A percentile compares a stretch with the other conserved stretches of the same genome.
Conservation (phyloP, 2,888 invertebrate species). For the Buathra laborator region DNA sequence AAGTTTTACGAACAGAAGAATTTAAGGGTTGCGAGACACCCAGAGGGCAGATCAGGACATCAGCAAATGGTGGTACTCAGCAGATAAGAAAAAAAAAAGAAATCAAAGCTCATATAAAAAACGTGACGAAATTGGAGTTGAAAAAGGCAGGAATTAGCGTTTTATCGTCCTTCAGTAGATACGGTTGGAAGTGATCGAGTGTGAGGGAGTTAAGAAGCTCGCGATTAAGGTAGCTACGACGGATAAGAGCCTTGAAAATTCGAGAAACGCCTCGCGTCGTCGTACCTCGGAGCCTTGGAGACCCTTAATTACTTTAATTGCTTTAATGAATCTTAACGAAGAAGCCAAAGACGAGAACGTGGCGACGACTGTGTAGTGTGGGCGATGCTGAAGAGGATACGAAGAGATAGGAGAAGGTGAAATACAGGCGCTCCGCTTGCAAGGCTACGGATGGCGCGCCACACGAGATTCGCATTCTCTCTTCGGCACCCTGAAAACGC, state of each 20-base stretch:
- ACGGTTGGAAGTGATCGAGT: neutral
- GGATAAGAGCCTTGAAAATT: slow-evolving; percentile 54
- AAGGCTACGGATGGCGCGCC: slow-evolving; percentile 1
- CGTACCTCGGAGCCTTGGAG: slow-evolving; percentile 47
- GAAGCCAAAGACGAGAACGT: slow-evolving; percentile 22
- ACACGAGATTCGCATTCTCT: slow-evolving; percentile 21
- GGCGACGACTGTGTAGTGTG: neutral
- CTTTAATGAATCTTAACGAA: slow-evolving; percentile 61
- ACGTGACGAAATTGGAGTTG: too few species aligned
- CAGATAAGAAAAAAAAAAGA: too few species aligned
- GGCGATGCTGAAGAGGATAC: slow-evolving; percentile 3
- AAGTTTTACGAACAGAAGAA: too few species aligned
- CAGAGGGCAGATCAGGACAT: too few species aligned
- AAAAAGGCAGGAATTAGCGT: too few species aligned
- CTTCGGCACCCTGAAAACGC: slow-evolving; percentile 1
- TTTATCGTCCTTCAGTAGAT: neutral
- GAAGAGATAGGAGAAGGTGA: neutral
- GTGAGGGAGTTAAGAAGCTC: slow-evolving; percentile 34
- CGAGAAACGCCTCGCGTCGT: slow-evolving; percentile 10
- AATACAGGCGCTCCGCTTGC: neutral
- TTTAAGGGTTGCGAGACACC: too few species aligned
- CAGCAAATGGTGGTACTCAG: too few species aligned
- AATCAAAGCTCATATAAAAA: too few species aligned
- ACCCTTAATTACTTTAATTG: slow-evolving; percentile 69
- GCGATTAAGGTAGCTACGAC: slow-evolving; percentile 47